A percentile compares a stretch with the other conserved stretches of the same genome.
Evolutionary conservation across 2,797 vertebrate species (phyloP).

Genomic region (Platyrinchus mystaceus): DNA sequence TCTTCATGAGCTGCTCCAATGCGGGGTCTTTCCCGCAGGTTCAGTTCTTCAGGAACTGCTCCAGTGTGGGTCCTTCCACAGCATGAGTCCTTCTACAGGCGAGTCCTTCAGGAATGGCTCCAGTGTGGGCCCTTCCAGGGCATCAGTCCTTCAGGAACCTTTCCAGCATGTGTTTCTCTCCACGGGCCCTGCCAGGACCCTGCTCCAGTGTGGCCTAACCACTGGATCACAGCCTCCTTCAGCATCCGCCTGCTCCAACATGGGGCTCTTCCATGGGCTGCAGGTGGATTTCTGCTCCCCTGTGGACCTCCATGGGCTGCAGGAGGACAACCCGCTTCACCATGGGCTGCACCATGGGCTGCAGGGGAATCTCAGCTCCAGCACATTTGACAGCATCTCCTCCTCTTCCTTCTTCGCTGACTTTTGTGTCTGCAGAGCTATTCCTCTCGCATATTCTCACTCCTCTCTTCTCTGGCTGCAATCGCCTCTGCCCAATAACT

Average conservation of each 20-base stretch:
- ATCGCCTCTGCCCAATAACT: not conserved
- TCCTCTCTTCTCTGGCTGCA: not conserved
- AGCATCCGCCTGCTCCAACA: not conserved
- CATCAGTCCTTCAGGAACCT: not conserved
- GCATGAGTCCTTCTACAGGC: no score
- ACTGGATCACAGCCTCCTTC: not conserved
- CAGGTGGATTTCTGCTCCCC: not conserved
- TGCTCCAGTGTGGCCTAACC: not conserved
- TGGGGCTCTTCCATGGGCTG: not conserved
- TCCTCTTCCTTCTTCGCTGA: not conserved
- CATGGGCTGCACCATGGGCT: not conserved
- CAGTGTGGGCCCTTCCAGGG: not conserved
- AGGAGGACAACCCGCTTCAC: not conserved
- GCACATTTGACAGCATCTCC: not conserved
- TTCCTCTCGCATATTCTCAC: not conserved
- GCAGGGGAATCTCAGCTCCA: not conserved
- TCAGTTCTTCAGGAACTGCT: not conserved
- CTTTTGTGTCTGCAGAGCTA: not conserved
- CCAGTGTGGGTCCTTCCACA: not conserved
- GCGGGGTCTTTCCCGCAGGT: not conserved
- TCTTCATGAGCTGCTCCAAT: not conserved
- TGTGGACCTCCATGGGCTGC: accelerated
- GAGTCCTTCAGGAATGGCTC: not conserved
- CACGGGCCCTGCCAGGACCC: not conserved
- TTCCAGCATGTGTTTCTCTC: not conserved